Conservation (phyloP, 2,888 invertebrate genomes). For the Rhaphigaster nebulosa region DNA sequence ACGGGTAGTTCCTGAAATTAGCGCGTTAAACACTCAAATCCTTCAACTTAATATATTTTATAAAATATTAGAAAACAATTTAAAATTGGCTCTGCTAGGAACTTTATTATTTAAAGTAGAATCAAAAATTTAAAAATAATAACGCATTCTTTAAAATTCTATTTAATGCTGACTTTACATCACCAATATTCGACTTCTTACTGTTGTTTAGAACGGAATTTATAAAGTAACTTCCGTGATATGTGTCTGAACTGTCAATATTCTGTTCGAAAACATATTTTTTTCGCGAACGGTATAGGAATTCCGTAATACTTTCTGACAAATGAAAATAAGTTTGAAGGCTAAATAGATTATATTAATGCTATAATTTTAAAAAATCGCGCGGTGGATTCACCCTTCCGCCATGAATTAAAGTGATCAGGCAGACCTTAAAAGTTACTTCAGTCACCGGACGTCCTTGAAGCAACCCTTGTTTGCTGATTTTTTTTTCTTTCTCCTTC, state of each 20-base stretch:
- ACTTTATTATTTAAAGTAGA: too few species aligned
- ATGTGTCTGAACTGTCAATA: background rate
- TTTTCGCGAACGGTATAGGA: background rate
- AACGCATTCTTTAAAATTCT: too few species aligned
- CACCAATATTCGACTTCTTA: too few species aligned
- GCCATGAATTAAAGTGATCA: slow-evolving; percentile 17
- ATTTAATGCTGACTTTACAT: too few species aligned
- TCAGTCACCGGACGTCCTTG: slow-evolving; percentile 19
- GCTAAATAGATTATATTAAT: background rate
- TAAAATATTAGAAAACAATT: too few species aligned
- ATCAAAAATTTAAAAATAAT: too few species aligned
- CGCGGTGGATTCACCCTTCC: background rate
- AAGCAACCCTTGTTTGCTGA: background rate
- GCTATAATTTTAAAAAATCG: background rate
- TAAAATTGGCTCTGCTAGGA: too few species aligned
- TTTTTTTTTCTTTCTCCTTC: background rate
- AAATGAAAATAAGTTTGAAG: background rate
- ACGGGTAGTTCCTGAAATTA: too few species aligned
- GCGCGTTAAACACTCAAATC: too few species aligned
- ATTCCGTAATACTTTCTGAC: background rate
- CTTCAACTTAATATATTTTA: too few species aligned
- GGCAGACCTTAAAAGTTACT: slow-evolving; percentile 6
- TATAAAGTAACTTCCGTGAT: background rate
- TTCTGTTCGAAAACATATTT: background rate
- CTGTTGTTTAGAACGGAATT: background rate